Evolutionary conservation across 2,113 vertebrate species (phyloP), one percentile per base, ranked within the genome.

Genomic region (Planiliza haematocheilus): DNA sequence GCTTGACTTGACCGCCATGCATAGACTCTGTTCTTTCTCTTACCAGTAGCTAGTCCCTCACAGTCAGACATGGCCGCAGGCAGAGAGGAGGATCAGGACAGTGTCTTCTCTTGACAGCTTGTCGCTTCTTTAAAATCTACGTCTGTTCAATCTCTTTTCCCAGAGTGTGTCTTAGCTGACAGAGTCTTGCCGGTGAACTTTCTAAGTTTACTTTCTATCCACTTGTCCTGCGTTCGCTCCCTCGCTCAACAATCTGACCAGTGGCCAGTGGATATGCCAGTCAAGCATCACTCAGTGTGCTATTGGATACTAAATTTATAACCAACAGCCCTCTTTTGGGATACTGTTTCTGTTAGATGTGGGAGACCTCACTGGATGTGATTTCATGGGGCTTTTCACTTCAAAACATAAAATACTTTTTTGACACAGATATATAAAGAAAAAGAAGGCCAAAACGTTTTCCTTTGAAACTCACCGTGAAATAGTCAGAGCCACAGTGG

Each of bases 261-360:
- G 61, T 95, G 95, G 95, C 94, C 92, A 92, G 91, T 87, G 91
- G 94, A 92, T 90, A 91, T 87, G 90, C 85, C 93, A 91, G 89
- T 94, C 93, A 84, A 91, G 87, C 90, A 91, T 92, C 86, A 86
- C 89, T 92, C 89, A 59, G 81, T 16, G 34, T 14, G 86, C 89
- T 91, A 99, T 99, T 99, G 97, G 97, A 94, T 87, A 94, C 95
- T 98, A 97, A 96, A 96, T 97, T 94, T 95, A 93, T 94, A 95
- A 78, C 80, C 0, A 93, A 91, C 93, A 94, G 91, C 92, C 94
- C 94, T 93, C 94, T 94, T 92, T 83, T 89, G 77, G 76, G 72
- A 72, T 81, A 61, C 45, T 51, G 62, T 89, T 84, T 67, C 81
- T 30, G 13, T 49, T 50, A 55, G 10, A 60, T 61, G 69, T 69